Base-by-base conservation (phyloP, 2,113 vertebrate genomes). In the Pimephales promelas region DNA sequence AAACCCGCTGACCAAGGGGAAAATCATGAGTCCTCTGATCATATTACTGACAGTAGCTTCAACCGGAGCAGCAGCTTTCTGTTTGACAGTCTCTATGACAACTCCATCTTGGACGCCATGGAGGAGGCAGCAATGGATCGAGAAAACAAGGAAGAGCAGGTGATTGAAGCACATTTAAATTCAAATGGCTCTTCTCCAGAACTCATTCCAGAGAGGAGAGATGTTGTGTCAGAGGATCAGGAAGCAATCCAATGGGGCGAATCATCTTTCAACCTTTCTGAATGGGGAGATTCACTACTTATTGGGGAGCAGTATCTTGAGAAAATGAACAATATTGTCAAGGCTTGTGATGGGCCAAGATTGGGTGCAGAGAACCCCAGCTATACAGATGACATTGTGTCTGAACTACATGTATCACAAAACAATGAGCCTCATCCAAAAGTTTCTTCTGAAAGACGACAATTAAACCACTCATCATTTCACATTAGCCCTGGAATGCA, bases 61-160 rank as follows among this genome's bases (percentile, higher is more conserved):
- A 96, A 99, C 90, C 90, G 94, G 86, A 99, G 97, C 86, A 94
- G 95, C 73, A 95, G 93, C 91, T 96, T 98, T 87, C 90, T 99
- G 4, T 99, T 99, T 82, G 96, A 98, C 85, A 97, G 97, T 90
- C 94, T 97, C 79, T 93, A 90, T 83, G 94, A 96, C 78, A 92
- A 91, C 83, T 92, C 92, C 77, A 85, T 93, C 74, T 90, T 95
- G 79, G 89, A 84, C 68, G 90, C 82, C 54, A 84, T 89, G 57
- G 91, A 79, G 10, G 92, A 90, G 14, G 89, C 91, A 83, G 89
- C 86, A 45, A 81, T 81, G 4, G 62, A 80, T 77, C 81, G 74
- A 57, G 81, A 83, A n/a, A 24, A 52, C 1, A 16, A 83, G 40
- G 26, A 78, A 8, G 5, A 59, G 9, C 0, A 24, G 31, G 20